Conservation (phyloP, 2,797 vertebrate genomes). For the Triplophysa bombifrons region DNA sequence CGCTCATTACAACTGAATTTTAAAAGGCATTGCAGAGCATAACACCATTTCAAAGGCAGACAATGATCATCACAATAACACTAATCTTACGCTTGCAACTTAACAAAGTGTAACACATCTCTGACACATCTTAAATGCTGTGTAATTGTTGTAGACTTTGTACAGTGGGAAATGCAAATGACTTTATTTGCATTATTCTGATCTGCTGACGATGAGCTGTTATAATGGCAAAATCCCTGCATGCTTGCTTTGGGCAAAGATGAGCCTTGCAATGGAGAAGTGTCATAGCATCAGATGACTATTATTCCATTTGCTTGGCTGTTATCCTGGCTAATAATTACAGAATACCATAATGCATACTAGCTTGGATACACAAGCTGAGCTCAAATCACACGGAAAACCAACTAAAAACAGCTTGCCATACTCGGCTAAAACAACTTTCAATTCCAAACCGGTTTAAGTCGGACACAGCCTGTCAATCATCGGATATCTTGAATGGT, state of each 20-base stretch:
- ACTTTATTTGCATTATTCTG: conserved; percentile 1
- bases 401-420: not conserved
- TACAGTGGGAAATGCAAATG: conserved; percentile 16
- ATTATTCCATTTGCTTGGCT: conserved; percentile 17
- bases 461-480: conserved; percentile 34
- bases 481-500: conserved; percentile 47
- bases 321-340: conserved; percentile 9
- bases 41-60: conserved; percentile 63
- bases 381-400: conserved; percentile 1
- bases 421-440: too few species aligned
- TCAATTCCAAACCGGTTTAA: not conserved
- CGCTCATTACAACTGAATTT: conserved; percentile 67
- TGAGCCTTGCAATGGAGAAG: not conserved
- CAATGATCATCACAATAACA: conserved; percentile 65
- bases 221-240: conserved; percentile 17
- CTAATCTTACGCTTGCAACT: conserved; percentile 40
- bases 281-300: conserved; percentile 25
- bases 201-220: not conserved
- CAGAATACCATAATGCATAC: conserved; percentile 19
- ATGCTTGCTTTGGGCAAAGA: not conserved
- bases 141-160: conserved; percentile 27
- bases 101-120: conserved; percentile 15
- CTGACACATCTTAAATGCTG: conserved; percentile 5
- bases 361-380: conserved; percentile 9
- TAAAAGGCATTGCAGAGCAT: conserved; percentile 64